Conservation (phyloP, 2,888 invertebrate species). For the Philereme vetulata region DNA sequence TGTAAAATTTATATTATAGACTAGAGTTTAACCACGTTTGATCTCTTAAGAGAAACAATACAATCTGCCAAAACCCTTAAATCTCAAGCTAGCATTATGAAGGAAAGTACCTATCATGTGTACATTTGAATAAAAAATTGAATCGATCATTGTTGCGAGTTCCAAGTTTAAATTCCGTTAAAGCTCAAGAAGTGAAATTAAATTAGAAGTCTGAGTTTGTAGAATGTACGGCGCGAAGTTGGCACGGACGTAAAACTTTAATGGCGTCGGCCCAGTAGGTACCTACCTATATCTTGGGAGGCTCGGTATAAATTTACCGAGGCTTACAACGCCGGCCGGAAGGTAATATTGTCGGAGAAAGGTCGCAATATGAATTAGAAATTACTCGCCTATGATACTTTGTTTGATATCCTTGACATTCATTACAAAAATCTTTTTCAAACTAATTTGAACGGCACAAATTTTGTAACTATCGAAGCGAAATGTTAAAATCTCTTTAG, state of each 20-base stretch:
- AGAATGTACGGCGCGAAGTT: slow-evolving; percentile 46
- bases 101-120: slow-evolving; percentile 8
- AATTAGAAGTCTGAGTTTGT: slow-evolving; percentile 55
- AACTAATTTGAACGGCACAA: neutral
- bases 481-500: no score
- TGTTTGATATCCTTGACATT: slow-evolving; percentile 19
- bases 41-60: slow-evolving; percentile 11
- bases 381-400: slow-evolving; percentile 30
- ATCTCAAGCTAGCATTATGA: slow-evolving; percentile 6
- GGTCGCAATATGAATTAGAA: slow-evolving; percentile 47
- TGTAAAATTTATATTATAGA: slow-evolving; percentile 19
- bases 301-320: slow-evolving; percentile 56
- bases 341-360: slow-evolving; percentile 45
- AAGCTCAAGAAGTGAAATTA: slow-evolving; percentile 50
- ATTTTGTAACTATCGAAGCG: no score
- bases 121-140: slow-evolving; percentile 37
- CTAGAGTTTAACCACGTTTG: neutral
- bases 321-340: slow-evolving; percentile 40
- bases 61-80: slow-evolving; percentile 13
- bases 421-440: slow-evolving; percentile 26
- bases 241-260: slow-evolving; percentile 62
- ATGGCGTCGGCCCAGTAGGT: slow-evolving; percentile 46
- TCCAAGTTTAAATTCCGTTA: slow-evolving; percentile 55
- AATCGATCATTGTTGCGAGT: slow-evolving; percentile 53
- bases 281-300: slow-evolving; percentile 51